phyloP scores from a whole-genome alignment of 2,888 invertebrate genomes.

The Leptarthrus brevirostris region DNA sequence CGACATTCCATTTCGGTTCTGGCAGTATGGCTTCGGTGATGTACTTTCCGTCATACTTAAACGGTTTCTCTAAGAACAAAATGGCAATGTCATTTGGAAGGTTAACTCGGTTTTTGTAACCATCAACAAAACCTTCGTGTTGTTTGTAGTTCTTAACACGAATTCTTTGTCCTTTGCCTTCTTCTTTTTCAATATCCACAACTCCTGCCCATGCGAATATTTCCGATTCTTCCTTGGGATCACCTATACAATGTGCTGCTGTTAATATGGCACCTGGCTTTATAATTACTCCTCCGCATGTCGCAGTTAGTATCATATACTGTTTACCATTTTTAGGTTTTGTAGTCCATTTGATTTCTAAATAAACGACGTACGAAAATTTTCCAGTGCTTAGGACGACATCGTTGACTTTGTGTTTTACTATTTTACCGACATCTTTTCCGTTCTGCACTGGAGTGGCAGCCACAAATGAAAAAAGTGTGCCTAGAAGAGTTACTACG shows the following conservation, averaged over 20 bases:
- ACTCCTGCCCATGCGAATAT: constrained; percentile 11
- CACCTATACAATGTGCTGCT: constrained; percentile 10
- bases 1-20: neutral
- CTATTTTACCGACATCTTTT: no score
- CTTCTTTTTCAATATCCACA: neutral
- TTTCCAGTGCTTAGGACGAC: no score
- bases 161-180: constrained; percentile 16
- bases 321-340: no score
- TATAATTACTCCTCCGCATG: neutral
- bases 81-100: constrained; percentile 9
- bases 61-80: neutral
- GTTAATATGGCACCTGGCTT: neutral
- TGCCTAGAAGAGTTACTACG: no score
- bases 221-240: neutral
- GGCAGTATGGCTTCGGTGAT: neutral
- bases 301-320: no score
- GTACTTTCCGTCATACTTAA: neutral
- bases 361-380: no score
- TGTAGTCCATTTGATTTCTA: no score
- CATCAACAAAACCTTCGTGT: neutral
- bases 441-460: no score
- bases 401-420: no score
- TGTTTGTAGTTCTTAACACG: neutral
- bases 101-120: no score
- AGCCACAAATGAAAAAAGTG: no score